Evolutionary conservation across 2,888 invertebrate genomes (phyloP).

Genomic region (Pseudoips prasinana): DNA sequence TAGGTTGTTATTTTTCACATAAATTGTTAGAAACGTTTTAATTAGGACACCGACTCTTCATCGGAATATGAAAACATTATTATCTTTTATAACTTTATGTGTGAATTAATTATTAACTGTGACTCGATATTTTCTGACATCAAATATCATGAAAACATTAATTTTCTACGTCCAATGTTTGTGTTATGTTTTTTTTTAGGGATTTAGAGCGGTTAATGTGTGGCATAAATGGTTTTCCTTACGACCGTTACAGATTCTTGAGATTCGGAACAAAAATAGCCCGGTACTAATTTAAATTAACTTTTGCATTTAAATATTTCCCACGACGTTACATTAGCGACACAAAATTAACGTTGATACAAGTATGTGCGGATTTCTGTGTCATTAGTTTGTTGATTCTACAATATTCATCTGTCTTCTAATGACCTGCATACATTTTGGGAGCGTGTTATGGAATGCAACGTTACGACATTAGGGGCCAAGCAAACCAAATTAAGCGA

Average conservation of each 20-base stretch:
- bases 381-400: conserved; percentile 45
- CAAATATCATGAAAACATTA: conserved; percentile 1
- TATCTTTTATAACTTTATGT: conserved; percentile 14
- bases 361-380: conserved; percentile 36
- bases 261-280: conserved; percentile 2
- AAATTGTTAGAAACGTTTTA: conserved; percentile 46
- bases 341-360: conserved; percentile 13
- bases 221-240: too few species aligned
- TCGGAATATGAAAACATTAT: conserved; percentile 9
- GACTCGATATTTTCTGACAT: conserved; percentile 4
- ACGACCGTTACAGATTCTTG: too few species aligned
- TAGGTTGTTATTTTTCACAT: conserved; percentile 54
- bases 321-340: conserved; percentile 15
- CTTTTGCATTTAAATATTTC: conserved; percentile 16
- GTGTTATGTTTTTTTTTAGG: too few species aligned
- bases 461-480: conserved; percentile 42
- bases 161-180: too few species aligned
- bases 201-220: too few species aligned
- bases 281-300: conserved; percentile 6
- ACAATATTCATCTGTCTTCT: conserved; percentile 49
- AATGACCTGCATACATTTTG: conserved; percentile 50
- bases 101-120: conserved; percentile 13
- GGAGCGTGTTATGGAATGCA: conserved; percentile 47
- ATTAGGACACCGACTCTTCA: conserved; percentile 40
- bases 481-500: conserved; percentile 43